Conservation (phyloP, 2,888 invertebrate genomes). For the Clostera curtula region DNA sequence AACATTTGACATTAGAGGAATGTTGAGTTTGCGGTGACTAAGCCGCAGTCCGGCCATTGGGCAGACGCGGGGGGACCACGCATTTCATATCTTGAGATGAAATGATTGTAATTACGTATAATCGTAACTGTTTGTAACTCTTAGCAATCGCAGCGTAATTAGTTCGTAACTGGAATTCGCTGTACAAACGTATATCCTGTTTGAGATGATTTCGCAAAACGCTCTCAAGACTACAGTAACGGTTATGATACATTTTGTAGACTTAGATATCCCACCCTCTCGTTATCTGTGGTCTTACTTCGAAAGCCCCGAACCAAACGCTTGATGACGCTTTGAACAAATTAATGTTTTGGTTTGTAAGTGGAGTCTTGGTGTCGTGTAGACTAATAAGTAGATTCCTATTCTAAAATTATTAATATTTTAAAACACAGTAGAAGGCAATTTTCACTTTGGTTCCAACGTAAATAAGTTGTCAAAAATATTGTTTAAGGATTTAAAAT, state of each 20-base stretch:
- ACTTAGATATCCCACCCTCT: conserved; percentile 10
- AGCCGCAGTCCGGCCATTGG: conserved; percentile 12
- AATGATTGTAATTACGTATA: conserved; percentile 7
- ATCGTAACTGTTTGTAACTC: conserved; percentile 3
- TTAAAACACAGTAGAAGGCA: too few species aligned
- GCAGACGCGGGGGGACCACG: conserved; percentile 21
- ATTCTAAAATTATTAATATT: too few species aligned
- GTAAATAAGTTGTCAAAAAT: too few species aligned
- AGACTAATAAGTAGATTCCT: too few species aligned
- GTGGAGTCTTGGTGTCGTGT: conserved; percentile 5
- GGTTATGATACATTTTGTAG: conserved; percentile 13
- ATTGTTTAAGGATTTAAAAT: too few species aligned
- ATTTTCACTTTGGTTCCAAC: too few species aligned
- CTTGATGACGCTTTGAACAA: conserved; percentile 16
- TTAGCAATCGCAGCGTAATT: conserved; percentile 7
- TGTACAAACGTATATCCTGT: conserved; percentile 11
- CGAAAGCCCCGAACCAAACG: conserved; percentile 16
- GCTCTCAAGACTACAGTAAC: conserved; percentile 23
- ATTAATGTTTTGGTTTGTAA: conserved; percentile 10
- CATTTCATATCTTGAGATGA: conserved; percentile 11
- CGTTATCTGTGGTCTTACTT: conserved; percentile 16
- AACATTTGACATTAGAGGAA: conserved; percentile 22
- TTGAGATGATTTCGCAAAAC: conserved; percentile 8
- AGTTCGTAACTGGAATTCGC: conserved; percentile 8
- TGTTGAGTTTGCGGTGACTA: conserved; percentile 13